phyloP scores from a whole-genome alignment of 2,888 invertebrate genomes.

The Epirrita christyi region DNA sequence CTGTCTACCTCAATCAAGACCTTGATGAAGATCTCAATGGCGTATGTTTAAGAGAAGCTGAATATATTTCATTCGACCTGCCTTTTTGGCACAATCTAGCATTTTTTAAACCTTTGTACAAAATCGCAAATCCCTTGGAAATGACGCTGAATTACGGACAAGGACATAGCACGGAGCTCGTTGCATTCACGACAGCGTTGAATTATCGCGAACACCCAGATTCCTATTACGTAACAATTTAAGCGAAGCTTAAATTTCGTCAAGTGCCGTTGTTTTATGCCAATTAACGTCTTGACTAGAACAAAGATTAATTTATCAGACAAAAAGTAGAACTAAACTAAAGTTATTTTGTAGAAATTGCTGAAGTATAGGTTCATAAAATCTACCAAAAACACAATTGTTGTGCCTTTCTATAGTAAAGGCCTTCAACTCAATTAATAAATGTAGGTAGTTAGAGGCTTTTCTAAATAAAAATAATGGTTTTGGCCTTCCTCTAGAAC shows the following conservation, averaged over 20 bases:
- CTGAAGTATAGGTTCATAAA: not conserved
- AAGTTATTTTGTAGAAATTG: not conserved
- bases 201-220: slow-evolving; percentile 46
- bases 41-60: too few relatives aligned
- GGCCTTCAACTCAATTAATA: too few relatives aligned
- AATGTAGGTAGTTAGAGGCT: too few relatives aligned
- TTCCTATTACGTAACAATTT: slow-evolving; percentile 49
- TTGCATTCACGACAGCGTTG: slow-evolving; percentile 28
- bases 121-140: slow-evolving; percentile 40
- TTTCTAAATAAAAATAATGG: too few relatives aligned
- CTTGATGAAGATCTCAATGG: too few relatives aligned
- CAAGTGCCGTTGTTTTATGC: slow-evolving; percentile 32
- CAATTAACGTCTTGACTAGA: slow-evolving; percentile 25
- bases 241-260: slow-evolving; percentile 38
- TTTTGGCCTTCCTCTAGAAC: too few relatives aligned
- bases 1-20: too few relatives aligned
- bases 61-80: too few relatives aligned
- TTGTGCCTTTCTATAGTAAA: too few relatives aligned
- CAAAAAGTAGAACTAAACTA: not conserved
- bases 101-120: slow-evolving; percentile 9
- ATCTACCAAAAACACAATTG: too few relatives aligned
- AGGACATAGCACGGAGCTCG: not conserved
- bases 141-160: slow-evolving; percentile 7
- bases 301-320: not conserved
- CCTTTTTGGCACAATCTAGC: too few relatives aligned